phyloP scores from a whole-genome alignment of 2,888 invertebrate genomes.

The Autographa gamma region DNA sequence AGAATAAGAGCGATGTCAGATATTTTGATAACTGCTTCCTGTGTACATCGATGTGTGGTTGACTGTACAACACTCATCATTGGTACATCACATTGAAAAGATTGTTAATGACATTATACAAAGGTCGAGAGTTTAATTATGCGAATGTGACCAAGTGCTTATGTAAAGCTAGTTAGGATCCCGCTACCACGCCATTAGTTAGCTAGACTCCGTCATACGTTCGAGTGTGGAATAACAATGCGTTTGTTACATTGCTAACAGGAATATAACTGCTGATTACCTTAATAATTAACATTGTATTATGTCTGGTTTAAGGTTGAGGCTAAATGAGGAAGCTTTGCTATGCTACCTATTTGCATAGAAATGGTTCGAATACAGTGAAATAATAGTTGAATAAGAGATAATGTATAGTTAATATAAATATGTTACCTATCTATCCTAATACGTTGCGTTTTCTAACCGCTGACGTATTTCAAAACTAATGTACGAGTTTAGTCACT shows the following conservation, averaged over 20 bases:
- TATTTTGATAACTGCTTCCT: no score
- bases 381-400: no score
- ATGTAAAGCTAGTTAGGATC: constrained; percentile 51
- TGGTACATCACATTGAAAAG: background rate
- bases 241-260: constrained; percentile 23
- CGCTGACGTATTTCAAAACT: no score
- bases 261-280: constrained; percentile 22
- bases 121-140: constrained; percentile 40
- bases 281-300: constrained; percentile 1
- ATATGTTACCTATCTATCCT: no score
- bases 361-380: no score
- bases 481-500: no score
- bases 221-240: constrained; percentile 54
- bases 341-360: background rate
- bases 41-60: background rate
- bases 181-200: constrained; percentile 55
- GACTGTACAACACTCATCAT: background rate
- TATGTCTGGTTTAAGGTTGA: background rate
- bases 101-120: constrained; percentile 24
- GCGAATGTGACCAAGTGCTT: constrained; percentile 49
- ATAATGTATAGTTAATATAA: no score
- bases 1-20: no score
- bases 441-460: no score
- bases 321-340: background rate
- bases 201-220: constrained; percentile 45